A percentile compares a stretch with the other conserved stretches of the same genome.
These are phyloP conservation scores for Xestia ashworthii DNA, from an alignment of 2,888 invertebrate genomes.

Conservation along the genomic window DNA sequence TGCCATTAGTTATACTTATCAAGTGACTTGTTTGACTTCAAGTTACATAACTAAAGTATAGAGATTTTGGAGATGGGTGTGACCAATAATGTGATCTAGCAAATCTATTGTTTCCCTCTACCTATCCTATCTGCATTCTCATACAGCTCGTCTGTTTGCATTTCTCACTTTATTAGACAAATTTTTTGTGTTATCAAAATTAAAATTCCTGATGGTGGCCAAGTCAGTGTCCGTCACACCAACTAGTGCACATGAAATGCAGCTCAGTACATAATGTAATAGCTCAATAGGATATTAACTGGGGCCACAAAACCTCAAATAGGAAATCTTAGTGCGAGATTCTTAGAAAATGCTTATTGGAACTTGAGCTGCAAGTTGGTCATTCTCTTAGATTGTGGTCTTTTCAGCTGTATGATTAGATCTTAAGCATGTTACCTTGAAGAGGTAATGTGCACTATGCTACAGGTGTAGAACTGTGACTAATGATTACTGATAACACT, in stretches of 20 bases:
- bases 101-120: not conserved
- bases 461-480: slow-evolving; percentile 14
- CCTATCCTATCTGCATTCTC: not conserved
- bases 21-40: too few relatives aligned
- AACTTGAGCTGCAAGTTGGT: not conserved
- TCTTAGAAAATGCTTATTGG: not conserved
- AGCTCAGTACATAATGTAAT: not conserved
- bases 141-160: too few relatives aligned
- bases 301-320: not conserved
- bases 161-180: too few relatives aligned
- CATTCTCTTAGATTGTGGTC: not conserved
- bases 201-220: too few relatives aligned
- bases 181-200: too few relatives aligned
- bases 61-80: not conserved
- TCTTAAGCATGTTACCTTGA: not conserved
- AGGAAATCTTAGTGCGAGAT: not conserved
- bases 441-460: slow-evolving; percentile 25
- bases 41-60: slow-evolving; percentile 13
- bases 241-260: not conserved
- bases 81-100: not conserved
- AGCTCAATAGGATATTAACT: not conserved
- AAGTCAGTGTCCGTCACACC: too few relatives aligned
- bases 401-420: slow-evolving; percentile 15
- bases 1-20: slow-evolving; percentile 3
- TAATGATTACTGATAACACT: not conserved